Base-by-base conservation (phyloP, 1,140 invertebrate species). In the Aethina tumida region DNA sequence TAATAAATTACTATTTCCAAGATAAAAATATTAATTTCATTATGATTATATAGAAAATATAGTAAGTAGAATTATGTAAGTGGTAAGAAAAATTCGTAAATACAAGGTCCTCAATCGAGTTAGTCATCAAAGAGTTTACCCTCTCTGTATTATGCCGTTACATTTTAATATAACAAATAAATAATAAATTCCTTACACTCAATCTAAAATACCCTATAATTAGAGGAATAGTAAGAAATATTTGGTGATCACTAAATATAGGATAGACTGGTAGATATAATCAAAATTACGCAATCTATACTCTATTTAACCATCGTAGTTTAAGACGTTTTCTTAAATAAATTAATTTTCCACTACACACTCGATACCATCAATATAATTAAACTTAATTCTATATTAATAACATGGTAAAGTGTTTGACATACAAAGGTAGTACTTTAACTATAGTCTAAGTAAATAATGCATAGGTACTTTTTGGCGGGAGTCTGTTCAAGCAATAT, bases 401-500 rank as follows among this genome's bases (percentile, higher is more conserved):
- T 15, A 20, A 21, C 32, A 9, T 22, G 10, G 2, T 9, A 31
- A 38, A 30, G 10, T 33, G 6, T 20, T 15, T 2, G n/a, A 31
- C 22, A 22, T 24, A 18, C 38, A 33, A 4, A 31, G 9, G 9
- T 17, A 4, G 2, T n/a, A 31, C 2, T 3, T 12, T 7, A 31
- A 10, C 16, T 31, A 4, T 13, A 9, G n/a, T 2, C 29, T 31
- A 15, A 4, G 12, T 12, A 31, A 24, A 30, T 43, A 31, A 45
- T 41, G 38, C 38, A 41, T 47, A 49, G 46, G 42, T 45, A 45
- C 42, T 45, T 17, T 45, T 36, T 44, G 45, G 45, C 45, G 45
- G 45, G 44, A 44, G 41, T 50, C 29, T 31, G 45, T 43, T 47
- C 35, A 51, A 51, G 45, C 43, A 39, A 24, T 39, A 48, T 51